Percentiles rank a stretch among this genome's conserved stretches.
These are phyloP conservation scores for Tarsius wallacei DNA, from an alignment of 2,797 vertebrate genomes.

Conservation along the genomic window DNA sequence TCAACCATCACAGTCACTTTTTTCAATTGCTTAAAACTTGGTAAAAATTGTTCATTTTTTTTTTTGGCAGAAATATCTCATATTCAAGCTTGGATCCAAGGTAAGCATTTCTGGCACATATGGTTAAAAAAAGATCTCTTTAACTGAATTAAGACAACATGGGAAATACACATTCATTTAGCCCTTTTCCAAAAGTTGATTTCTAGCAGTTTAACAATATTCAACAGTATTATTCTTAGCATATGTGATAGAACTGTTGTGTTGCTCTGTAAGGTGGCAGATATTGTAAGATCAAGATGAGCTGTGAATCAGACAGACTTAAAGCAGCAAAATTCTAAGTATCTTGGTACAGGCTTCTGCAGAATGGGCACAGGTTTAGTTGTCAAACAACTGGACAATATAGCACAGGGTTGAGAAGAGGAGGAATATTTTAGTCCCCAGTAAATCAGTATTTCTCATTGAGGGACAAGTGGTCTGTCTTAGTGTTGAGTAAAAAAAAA, in stretches of 20 bases:
- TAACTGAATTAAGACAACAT: constrained; percentile 79
- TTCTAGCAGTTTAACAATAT: constrained; percentile 80
- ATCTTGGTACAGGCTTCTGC: not conserved
- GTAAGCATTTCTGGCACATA: constrained; percentile 84
- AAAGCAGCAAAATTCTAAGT: constrained; percentile 32
- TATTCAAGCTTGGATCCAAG: constrained; percentile 81
- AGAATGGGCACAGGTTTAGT: not conserved
- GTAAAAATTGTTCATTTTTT: constrained; percentile 81
- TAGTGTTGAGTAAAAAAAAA: not conserved
- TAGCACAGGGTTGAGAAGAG: not conserved
- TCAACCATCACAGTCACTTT: constrained; percentile 65
- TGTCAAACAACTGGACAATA: not conserved
- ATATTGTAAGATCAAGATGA: constrained; percentile 55
- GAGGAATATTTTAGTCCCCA: not conserved
- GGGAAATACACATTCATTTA: constrained; percentile 80
- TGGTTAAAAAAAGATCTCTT: constrained; percentile 76
- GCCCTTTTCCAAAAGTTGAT: constrained; percentile 74
- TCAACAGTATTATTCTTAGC: constrained; percentile 80
- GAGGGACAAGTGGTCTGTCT: not conserved
- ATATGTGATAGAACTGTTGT: constrained; percentile 58
- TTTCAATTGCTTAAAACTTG: constrained; percentile 74
- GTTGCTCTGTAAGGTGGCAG: constrained; percentile 71
- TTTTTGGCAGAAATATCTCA: constrained; percentile 80
- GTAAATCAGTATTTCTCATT: not conserved
- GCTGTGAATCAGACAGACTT: constrained; percentile 50